Conservation (phyloP, 2,888 invertebrate genomes). For the Rosalia funebris region DNA sequence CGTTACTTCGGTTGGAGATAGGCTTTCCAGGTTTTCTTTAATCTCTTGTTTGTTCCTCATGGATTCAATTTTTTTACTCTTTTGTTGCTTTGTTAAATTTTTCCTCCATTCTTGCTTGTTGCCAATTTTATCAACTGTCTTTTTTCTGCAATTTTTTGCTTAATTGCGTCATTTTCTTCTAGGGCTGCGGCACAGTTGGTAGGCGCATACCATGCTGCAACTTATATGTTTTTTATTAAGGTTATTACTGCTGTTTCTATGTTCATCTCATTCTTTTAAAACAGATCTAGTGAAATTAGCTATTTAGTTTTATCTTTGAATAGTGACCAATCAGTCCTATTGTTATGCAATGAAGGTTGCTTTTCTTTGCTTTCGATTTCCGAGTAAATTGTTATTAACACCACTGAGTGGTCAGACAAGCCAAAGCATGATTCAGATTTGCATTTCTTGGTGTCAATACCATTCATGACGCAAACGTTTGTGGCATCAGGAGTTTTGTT, state of each 20-base stretch:
- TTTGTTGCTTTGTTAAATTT: constrained; percentile 22
- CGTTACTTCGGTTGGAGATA: constrained; percentile 5
- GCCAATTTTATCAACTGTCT: constrained; percentile 2
- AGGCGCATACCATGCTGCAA: constrained; percentile 5
- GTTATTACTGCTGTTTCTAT: constrained; percentile 15
- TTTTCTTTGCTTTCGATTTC: constrained; percentile 5
- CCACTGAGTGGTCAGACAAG: constrained; percentile 9
- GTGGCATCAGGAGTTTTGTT: constrained; percentile 31
- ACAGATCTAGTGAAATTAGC: not conserved
- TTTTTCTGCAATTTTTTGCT: constrained; percentile 18
- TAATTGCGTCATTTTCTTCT: not conserved
- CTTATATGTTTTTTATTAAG: constrained; percentile 17
- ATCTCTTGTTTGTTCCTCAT: constrained; percentile 13
- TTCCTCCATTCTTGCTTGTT: constrained; percentile 6
- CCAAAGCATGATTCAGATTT: constrained; percentile 11
- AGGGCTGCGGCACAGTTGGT: not conserved
- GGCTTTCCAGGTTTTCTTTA: constrained; percentile 20
- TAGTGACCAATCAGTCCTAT: not conserved
- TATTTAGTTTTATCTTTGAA: not conserved
- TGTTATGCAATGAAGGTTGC: not conserved
- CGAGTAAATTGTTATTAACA: constrained; percentile 13
- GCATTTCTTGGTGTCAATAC: constrained; percentile 17
- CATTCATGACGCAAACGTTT: constrained; percentile 21
- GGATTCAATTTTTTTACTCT: constrained; percentile 9
- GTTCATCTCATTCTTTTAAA: not conserved